Evolutionary conservation across 2,797 vertebrate genomes (phyloP), one percentile per base, ranked within the genome.

Genomic region (Saguinus oedipus): DNA sequence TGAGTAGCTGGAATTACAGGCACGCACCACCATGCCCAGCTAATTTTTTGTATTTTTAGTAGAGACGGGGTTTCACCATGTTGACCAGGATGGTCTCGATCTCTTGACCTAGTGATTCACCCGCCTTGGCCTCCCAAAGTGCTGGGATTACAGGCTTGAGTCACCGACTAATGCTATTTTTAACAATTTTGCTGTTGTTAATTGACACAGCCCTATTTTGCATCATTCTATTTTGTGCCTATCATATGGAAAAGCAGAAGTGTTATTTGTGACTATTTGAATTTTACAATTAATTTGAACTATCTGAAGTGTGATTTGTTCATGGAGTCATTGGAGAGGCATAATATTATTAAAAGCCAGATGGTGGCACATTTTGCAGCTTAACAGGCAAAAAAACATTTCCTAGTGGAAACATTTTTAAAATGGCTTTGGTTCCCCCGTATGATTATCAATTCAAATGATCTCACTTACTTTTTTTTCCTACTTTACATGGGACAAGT

Each of bases 301-400:
- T 8, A 75, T 90, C 90, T 94, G 80, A 27, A 70, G 50, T 80
- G 53, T 94, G 59, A n/a, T 91, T 93, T 96, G 13, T 48, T 97
- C 79, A 78, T 82, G 89, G 61, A 97, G 87, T 42, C 48, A 96
- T 3, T 64, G 57, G 90, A 98, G 75, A 97, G 81, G 53, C 19
- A 92, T 61, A 93, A 95, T 96, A 91, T 90, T 97, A 95, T 96
- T 74, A 96, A 93, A 96, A 98, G 68, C 57, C 96, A 98, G 96
- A 97, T 98, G 97, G 76, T 74, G 84, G 72, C 74, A 78, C 10
- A 78, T 94, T 88, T 96, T 97, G 42, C 72, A 92, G 78, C 89
- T 85, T 79, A 92, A 46, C 27, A 97, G 70, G 92, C 26, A 95
- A 1, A n/a, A 97, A 97, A 93, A 70, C 55, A 48, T 5, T 74